phyloP scores from a whole-genome alignment of 2,797 vertebrate genomes.

The Catostomus latipinnis region DNA sequence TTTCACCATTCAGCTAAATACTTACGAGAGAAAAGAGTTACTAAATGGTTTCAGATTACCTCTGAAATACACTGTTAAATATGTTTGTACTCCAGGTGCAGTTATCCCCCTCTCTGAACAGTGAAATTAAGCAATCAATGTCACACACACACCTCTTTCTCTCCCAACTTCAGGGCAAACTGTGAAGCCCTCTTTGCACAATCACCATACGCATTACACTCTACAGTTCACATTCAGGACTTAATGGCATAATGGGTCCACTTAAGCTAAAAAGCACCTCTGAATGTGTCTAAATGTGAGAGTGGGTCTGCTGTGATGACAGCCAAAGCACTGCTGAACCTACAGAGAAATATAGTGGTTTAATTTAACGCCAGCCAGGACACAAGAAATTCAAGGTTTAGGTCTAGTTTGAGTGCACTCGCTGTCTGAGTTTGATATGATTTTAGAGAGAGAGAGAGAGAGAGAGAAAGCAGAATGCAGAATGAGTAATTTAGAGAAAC shows the following conservation, averaged over 20 bases:
- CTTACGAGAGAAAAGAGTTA: constrained; percentile 17
- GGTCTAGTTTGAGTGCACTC: background rate
- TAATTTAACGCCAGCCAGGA: constrained; percentile 20
- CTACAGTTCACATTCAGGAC: constrained; percentile 72
- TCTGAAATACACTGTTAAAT: constrained; percentile 34
- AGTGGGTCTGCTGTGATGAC: constrained; percentile 7
- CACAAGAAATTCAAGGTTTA: background rate
- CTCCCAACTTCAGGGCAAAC: constrained; percentile 33
- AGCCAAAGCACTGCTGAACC: background rate
- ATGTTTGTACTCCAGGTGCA: constrained; percentile 62
- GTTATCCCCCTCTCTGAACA: constrained; percentile 56
- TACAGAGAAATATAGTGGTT: constrained; percentile 22
- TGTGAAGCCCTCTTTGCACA: constrained; percentile 41
- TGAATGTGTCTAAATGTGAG: constrained; percentile 70
- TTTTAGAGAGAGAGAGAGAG: background rate
- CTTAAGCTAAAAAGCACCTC: constrained; percentile 72
- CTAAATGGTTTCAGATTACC: constrained; percentile 46
- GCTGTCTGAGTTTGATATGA: background rate
- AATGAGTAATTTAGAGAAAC: background rate
- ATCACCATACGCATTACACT: constrained; percentile 75
- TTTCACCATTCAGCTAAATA: constrained; percentile 14
- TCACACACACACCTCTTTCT: constrained; percentile 16
- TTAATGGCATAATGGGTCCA: constrained; percentile 81
- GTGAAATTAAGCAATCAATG: constrained; percentile 49
- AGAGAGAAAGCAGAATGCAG: background rate